These are phyloP conservation scores for Carterocephalus palaemon DNA, from an alignment of 2,888 invertebrate species.

Conservation along the genomic window DNA sequence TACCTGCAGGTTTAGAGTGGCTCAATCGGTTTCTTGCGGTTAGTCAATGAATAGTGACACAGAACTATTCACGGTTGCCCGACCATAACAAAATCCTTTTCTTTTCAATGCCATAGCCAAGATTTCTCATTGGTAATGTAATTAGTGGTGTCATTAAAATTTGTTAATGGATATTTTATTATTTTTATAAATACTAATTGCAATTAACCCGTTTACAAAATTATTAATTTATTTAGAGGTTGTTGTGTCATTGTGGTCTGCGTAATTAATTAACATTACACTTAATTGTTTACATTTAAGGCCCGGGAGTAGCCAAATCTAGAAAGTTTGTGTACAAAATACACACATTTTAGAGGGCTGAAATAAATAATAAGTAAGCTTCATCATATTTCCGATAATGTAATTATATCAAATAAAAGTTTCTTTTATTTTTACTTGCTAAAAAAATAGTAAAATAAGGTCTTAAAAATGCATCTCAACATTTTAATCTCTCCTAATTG, in stretches of 20 bases:
- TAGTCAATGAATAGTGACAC: constrained; percentile 37
- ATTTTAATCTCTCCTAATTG: too few species aligned
- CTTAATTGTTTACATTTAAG: too few species aligned
- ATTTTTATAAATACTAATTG: constrained; percentile 6
- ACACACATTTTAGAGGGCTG: too few species aligned
- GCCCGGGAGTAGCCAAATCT: too few species aligned
- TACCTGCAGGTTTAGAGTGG: constrained; percentile 31
- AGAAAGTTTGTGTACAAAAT: too few species aligned
- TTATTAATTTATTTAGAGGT: constrained; percentile 1
- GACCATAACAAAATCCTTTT: constrained; percentile 35
- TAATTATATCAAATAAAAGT: too few species aligned
- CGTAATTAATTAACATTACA: not conserved
- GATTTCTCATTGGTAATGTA: constrained; percentile 16
- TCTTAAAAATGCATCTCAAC: too few species aligned
- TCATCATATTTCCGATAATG: too few species aligned
- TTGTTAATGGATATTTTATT: constrained; percentile 4
- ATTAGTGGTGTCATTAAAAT: constrained; percentile 18
- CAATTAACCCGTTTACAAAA: constrained; percentile 2
- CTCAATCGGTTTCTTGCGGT: constrained; percentile 35
- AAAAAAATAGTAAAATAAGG: too few species aligned
- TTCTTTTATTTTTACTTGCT: too few species aligned
- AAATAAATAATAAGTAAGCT: too few species aligned
- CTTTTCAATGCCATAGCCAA: constrained; percentile 13
- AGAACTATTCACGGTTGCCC: constrained; percentile 35
- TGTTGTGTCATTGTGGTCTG: not conserved